phyloP scores from a whole-genome alignment of 2,113 vertebrate genomes.

The Syrrhaptes paradoxus region DNA sequence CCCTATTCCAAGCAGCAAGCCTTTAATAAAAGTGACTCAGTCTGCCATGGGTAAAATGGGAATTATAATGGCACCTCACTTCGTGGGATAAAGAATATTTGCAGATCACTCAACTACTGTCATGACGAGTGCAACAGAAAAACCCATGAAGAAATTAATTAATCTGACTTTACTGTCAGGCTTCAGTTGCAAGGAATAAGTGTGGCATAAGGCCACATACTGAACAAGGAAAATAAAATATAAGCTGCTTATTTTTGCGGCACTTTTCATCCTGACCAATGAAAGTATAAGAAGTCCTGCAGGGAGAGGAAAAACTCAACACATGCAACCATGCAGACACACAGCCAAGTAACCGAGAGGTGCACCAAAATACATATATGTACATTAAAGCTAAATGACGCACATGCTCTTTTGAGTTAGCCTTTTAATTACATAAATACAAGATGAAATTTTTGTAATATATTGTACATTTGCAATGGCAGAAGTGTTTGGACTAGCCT shows the following conservation, averaged over 20 bases:
- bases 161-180: conserved; percentile 17
- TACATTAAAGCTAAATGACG: background rate
- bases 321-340: background rate
- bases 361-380: background rate
- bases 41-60: background rate
- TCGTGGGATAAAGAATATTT: background rate
- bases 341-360: background rate
- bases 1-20: background rate
- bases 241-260: conserved; percentile 15
- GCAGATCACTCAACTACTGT: conserved; percentile 9
- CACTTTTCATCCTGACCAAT: background rate
- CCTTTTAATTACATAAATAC: background rate
- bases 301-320: background rate
- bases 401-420: background rate
- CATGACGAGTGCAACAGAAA: background rate
- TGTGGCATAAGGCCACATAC: background rate
- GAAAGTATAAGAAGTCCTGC: background rate
- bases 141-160: conserved; percentile 32
- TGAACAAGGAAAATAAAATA: conserved; percentile 18
- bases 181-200: background rate
- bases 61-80: background rate
- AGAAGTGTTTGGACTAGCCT: conserved; percentile 1
- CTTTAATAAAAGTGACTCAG: background rate
- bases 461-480: background rate
- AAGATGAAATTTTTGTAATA: background rate